phyloP scores from a whole-genome alignment of 92 coral and sea anemone species.

The Palythoa caribaeorum region DNA sequence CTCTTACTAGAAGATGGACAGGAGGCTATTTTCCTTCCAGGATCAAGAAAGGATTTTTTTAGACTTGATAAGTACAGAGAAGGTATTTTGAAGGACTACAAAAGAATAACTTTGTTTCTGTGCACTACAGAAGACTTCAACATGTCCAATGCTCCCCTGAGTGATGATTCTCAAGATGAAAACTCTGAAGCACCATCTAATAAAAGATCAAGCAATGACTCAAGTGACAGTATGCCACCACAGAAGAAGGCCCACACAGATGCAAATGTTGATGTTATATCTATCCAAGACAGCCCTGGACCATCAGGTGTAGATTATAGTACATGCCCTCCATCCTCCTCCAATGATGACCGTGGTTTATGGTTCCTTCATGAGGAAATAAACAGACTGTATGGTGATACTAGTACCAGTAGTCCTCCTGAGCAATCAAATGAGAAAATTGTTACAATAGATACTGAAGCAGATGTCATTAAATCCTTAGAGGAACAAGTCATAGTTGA shows the following conservation, averaged over 20 bases:
- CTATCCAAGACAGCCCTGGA: conserved; percentile 47
- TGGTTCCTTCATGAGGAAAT: conserved; percentile 53
- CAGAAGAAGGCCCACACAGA: conserved; percentile 49
- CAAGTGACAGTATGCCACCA: conserved; percentile 49
- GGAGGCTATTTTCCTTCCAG: conserved; percentile 70
- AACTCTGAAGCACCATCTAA: conserved; percentile 24
- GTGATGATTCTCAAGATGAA: conserved; percentile 28
- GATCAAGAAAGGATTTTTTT: conserved; percentile 60
- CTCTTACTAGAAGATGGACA: conserved; percentile 64
- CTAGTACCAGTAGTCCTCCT: conserved; percentile 24
- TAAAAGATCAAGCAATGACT: conserved; percentile 41
- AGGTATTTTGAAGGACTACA: conserved; percentile 40
- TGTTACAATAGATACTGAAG: conserved; percentile 43
- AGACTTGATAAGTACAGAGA: conserved; percentile 43
- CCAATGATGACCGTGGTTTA: conserved; percentile 31
- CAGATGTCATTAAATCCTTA: conserved; percentile 33
- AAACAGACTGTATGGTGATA: conserved; percentile 37
- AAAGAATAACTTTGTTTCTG: conserved; percentile 38
- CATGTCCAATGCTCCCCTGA: conserved; percentile 23
- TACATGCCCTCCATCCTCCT: conserved; percentile 37
- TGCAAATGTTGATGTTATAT: conserved; percentile 28
- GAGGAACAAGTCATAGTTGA: conserved; percentile 38
- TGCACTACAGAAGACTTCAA: conserved; percentile 39
- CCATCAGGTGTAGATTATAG: conserved; percentile 49
- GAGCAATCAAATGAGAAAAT: conserved; percentile 14